Conservation (phyloP, 2,797 vertebrate genomes). For the Siniperca scherzeri region DNA sequence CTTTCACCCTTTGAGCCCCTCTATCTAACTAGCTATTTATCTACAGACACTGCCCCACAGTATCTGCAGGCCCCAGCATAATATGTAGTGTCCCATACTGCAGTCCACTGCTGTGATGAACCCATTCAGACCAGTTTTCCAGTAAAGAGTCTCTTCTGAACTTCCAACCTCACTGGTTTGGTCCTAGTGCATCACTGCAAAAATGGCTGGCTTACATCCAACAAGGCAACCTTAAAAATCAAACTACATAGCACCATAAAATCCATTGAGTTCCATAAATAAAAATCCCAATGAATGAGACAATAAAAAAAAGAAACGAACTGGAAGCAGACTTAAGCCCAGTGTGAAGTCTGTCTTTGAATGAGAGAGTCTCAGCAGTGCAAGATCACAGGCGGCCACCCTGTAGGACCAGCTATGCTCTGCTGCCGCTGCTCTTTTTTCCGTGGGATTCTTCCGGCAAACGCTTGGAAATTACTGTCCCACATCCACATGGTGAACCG, state of each 20-base stretch:
- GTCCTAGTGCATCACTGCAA: constrained; percentile 53
- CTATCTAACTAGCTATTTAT: constrained; percentile 58
- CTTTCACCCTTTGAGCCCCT: constrained; percentile 42
- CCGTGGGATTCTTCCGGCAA: constrained; percentile 83
- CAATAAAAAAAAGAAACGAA: constrained; percentile 32
- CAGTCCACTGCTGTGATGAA: constrained; percentile 51
- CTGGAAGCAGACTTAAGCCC: constrained; percentile 40
- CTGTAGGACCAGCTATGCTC: constrained; percentile 70
- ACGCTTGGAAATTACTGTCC: constrained; percentile 83
- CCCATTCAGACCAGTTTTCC: constrained; percentile 56
- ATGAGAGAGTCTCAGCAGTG: constrained; percentile 63
- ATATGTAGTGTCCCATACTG: constrained; percentile 67
- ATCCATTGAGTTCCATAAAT: constrained; percentile 65
- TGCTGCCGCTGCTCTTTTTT: constrained; percentile 77
- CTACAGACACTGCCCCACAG: constrained; percentile 48
- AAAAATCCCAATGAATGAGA: constrained; percentile 43
- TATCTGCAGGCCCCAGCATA: constrained; percentile 52
- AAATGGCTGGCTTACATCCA: constrained; percentile 24
- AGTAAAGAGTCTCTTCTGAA: constrained; percentile 45
- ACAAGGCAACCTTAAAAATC: constrained; percentile 44
- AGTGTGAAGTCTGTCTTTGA: constrained; percentile 60
- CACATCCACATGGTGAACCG: constrained; percentile 83
- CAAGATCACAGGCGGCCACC: constrained; percentile 70
- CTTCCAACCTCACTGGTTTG: constrained; percentile 49
- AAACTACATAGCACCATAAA: constrained; percentile 58